Evolutionary conservation across 1,140 invertebrate genomes (phyloP), one percentile per base, ranked within the genome.

Genomic region (Bombus pyrosoma): DNA sequence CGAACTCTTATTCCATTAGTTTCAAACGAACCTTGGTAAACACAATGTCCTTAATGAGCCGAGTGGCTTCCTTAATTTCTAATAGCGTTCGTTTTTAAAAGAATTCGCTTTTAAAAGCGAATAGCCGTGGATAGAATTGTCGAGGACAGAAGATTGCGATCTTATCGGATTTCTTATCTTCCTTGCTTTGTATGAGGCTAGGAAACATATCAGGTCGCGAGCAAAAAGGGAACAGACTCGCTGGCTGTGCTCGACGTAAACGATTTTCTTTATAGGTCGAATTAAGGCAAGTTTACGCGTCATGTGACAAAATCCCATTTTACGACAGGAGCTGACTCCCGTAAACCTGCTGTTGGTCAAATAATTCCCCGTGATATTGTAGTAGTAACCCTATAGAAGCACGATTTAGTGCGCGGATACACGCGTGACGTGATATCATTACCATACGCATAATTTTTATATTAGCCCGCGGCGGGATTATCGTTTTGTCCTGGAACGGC

Each of bases 231-330:
- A 78, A 69, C 66, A 68, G 74, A 66, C 64, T 87, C 71, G 57
- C 53, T 59, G 28, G 18, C 43, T 59, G 37, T 68, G 47, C 47
- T 73, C 73, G 59, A 79, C 73, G 79, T 76, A 88, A 86, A 85
- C 82, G 87, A 71, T 90, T 82, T 77, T 83, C 84, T 92, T 90
- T 92, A 91, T 91, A 82, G 86, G 66, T 74, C 72, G 78, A 91
- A 92, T 92, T 92, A 91, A 91, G 81, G 78, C 83, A 32, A 77
- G 84, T 87, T 87, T 89, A 88, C 84, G 87, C 53, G 86, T 85
- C 71, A 81, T 87, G 83, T 89, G 91, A 88, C 89, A 81, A 84
- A 79, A 87, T 91, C 85, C 85, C 76, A 88, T 83, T 92, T 91
- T 92, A 92, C 84, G 89, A 85, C n/a, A n/a, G 28, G 37, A 39